Evolutionary conservation across 2,797 vertebrate species (phyloP).

Genomic region (Dicrostonyx torquatus): DNA sequence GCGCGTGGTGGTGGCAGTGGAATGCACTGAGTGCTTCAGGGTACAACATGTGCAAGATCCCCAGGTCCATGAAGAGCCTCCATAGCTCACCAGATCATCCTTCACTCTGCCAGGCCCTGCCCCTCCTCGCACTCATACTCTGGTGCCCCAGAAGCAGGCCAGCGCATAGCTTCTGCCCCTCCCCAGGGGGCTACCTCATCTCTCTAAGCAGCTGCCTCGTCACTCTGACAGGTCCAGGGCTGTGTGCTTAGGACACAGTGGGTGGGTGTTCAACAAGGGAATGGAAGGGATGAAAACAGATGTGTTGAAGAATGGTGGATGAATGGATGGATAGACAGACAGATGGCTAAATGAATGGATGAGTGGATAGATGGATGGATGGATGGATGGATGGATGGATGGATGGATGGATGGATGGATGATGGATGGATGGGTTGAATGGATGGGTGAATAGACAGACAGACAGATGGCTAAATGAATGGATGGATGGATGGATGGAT

Average conservation of each 20-base stretch:
- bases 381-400: neutral
- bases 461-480: neutral
- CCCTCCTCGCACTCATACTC: too few species aligned
- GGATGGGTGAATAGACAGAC: accelerated
- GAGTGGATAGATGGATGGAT: too few species aligned
- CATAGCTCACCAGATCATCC: neutral
- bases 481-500: neutral
- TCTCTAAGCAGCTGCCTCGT: neutral
- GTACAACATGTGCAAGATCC: neutral
- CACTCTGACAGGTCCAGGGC: neutral
- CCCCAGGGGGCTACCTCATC: neutral
- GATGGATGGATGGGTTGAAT: neutral
- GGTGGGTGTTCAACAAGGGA: neutral
- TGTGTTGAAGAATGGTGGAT: too few species aligned
- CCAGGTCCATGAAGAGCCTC: neutral
- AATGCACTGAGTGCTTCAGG: neutral
- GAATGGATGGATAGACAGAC: too few species aligned
- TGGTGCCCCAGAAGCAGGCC: neutral
- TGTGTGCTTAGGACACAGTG: neutral
- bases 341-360: neutral
- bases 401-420: neutral
- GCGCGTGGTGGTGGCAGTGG: neutral
- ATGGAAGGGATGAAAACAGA: neutral
- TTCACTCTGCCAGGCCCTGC: too few species aligned
- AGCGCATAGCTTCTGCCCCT: neutral